phyloP scores from a whole-genome alignment of 2,113 vertebrate genomes.

The Anthoscopus minutus region DNA sequence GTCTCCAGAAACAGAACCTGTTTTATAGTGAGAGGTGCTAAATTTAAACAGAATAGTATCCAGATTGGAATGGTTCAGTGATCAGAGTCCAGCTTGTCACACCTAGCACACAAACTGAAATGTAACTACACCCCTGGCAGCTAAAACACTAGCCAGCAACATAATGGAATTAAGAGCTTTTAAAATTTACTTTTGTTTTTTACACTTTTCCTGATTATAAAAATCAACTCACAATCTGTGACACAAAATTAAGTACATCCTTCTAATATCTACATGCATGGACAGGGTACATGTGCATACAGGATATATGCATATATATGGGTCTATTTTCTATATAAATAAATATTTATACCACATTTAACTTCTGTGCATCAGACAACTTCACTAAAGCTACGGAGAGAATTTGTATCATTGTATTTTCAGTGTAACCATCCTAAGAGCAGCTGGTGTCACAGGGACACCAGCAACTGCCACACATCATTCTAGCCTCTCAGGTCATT shows the following conservation, averaged over 20 bases:
- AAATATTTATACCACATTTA: conserved; percentile 57
- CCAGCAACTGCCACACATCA: background rate
- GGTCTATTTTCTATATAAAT: conserved; percentile 23
- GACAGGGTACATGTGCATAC: conserved; percentile 13
- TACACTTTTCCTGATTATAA: background rate
- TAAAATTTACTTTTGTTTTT: background rate
- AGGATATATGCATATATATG: background rate
- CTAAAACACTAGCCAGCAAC: conserved; percentile 45
- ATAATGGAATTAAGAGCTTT: conserved; percentile 32
- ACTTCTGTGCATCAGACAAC: background rate
- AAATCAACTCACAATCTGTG: conserved; percentile 7
- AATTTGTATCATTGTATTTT: background rate
- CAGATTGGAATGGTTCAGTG: conserved; percentile 43
- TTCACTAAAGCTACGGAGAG: background rate
- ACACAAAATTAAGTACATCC: conserved; percentile 25
- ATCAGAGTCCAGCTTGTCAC: conserved; percentile 33
- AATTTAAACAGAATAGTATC: background rate
- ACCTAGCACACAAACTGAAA: conserved; percentile 39
- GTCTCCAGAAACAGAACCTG: conserved; percentile 20
- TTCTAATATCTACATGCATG: conserved; percentile 22
- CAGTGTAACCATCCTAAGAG: background rate
- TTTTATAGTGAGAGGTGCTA: background rate
- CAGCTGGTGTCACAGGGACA: background rate
- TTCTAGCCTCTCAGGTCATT: background rate
- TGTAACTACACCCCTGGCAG: background rate